Evolutionary conservation across 2,113 vertebrate genomes (phyloP), one percentile per base, ranked within the genome.

Genomic region (Hucho hucho): DNA sequence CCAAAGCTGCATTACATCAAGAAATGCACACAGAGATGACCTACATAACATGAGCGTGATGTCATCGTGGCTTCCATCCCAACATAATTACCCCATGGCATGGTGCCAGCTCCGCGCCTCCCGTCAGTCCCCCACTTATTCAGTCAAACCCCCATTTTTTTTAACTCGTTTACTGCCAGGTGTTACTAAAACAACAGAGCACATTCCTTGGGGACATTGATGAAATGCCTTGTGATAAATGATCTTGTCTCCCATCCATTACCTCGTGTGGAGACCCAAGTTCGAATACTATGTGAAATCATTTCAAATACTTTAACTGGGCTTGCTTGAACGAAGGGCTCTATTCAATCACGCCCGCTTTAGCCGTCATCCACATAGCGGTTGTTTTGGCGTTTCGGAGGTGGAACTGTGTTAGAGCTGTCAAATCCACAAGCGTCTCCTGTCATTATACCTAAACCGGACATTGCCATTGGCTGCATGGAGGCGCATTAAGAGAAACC

Each of bases 141-240:
- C 64, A 84, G 64, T 71, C 58, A 20, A 74, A 72, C 32, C 9
- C 66, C 20, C 65, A 64, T 58, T 58, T 32, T 28, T 13, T 9
- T 22, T 43, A 3, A 43, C 37, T 43, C 37, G 11, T 22, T 63
- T 63, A 63, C 28, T 6, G 66, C 29, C 66, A 43, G 4, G 9
- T 58, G 85, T 89, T 89, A 84, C 87, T 83, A 90, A 89, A 82
- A 75, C 87, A 82, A 77, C 87, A 89, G 79, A 87, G 49, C n/a
- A 66, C 46, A 70, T 76, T 80, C 56, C 69, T 70, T 59, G 66
- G 78, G 29, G 63, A 82, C 79, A 49, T 70, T 82, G 0, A 1
- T 28, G 0, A 56, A 47, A 65, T 76, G 78, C 53, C 59, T 3
- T 82, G 56, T 64, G 73, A 83, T 81, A 78, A 81, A 83, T 84